Percentiles rank a stretch among this genome's conserved stretches.
Conservation (phyloP, 1,140 invertebrate species). For the Odontomachus brunneus region DNA sequence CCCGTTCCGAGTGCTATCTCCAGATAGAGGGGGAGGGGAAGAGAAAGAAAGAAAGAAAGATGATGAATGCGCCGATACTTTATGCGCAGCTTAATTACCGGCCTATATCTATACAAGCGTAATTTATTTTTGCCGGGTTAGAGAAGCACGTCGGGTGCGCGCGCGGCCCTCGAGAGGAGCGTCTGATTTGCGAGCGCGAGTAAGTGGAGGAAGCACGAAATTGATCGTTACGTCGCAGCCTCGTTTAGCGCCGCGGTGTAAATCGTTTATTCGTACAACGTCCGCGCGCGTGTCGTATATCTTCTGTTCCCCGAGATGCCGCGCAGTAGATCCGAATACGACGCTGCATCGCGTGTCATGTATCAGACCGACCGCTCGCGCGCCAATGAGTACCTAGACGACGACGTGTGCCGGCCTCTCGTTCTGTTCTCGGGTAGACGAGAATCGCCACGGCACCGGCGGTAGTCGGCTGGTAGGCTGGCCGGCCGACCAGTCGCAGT, state of each 20-base stretch:
- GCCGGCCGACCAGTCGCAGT: not conserved
- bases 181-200: slow-evolving; percentile 35
- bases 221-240: slow-evolving; percentile 52
- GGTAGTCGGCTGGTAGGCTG: slow-evolving; percentile 22
- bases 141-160: slow-evolving; percentile 16
- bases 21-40: no score
- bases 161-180: slow-evolving; percentile 21
- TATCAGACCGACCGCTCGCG: slow-evolving; percentile 41
- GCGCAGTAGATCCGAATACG: slow-evolving; percentile 8
- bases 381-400: slow-evolving; percentile 31
- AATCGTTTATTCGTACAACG: slow-evolving; percentile 55
- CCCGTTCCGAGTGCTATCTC: not conserved
- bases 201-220: slow-evolving; percentile 30
- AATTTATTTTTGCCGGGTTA: slow-evolving; percentile 44
- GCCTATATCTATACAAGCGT: slow-evolving; percentile 29
- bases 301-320: slow-evolving; percentile 42
- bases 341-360: slow-evolving; percentile 49
- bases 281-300: slow-evolving; percentile 51
- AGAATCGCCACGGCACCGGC: not conserved
- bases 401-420: slow-evolving; percentile 17
- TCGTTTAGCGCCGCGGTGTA: slow-evolving; percentile 45
- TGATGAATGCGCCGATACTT: slow-evolving; percentile 44
- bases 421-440: slow-evolving; percentile 33
- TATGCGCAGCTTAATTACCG: slow-evolving; percentile 43
- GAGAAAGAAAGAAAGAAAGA: no score